Evolutionary conservation across 2,888 invertebrate species (phyloP).

Genomic region (Dioctria linearis): DNA sequence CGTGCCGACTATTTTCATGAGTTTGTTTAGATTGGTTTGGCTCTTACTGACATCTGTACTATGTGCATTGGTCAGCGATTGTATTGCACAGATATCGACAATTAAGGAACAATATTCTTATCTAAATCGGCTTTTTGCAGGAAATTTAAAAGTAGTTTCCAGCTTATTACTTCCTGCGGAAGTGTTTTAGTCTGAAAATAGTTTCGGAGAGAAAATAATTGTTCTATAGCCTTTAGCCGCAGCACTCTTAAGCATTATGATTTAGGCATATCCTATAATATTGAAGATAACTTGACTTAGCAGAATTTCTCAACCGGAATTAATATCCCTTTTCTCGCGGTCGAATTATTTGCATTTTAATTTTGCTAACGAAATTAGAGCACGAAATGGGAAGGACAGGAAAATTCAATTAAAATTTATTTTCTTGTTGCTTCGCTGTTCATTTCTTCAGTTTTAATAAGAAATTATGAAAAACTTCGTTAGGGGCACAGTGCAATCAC

Average conservation of each 20-base stretch:
- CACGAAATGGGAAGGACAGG: slow-evolving; percentile 1
- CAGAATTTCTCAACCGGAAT: background rate
- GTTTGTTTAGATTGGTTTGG: slow-evolving; percentile 53
- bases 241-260: too few relatives aligned
- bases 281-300: background rate
- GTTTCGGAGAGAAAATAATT: background rate
- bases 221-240: background rate
- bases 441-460: slow-evolving; percentile 43
- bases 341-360: slow-evolving; percentile 7
- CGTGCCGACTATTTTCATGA: slow-evolving; percentile 54
- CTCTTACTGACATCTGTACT: slow-evolving; percentile 19
- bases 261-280: too few relatives aligned
- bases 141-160: slow-evolving; percentile 19
- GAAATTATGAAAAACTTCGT: slow-evolving; percentile 47
- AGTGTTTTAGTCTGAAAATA: background rate
- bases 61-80: slow-evolving; percentile 32
- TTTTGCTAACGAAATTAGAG: background rate
- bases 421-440: slow-evolving; percentile 8
- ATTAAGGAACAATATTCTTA: slow-evolving; percentile 7
- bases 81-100: slow-evolving; percentile 10
- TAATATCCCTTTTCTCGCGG: background rate
- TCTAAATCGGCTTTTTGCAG: slow-evolving; percentile 20
- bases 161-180: slow-evolving; percentile 43
- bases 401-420: slow-evolving; percentile 45
- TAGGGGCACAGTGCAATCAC: slow-evolving; percentile 40